Conservation (phyloP, 1,140 invertebrate genomes). For the Halesus radiatus region DNA sequence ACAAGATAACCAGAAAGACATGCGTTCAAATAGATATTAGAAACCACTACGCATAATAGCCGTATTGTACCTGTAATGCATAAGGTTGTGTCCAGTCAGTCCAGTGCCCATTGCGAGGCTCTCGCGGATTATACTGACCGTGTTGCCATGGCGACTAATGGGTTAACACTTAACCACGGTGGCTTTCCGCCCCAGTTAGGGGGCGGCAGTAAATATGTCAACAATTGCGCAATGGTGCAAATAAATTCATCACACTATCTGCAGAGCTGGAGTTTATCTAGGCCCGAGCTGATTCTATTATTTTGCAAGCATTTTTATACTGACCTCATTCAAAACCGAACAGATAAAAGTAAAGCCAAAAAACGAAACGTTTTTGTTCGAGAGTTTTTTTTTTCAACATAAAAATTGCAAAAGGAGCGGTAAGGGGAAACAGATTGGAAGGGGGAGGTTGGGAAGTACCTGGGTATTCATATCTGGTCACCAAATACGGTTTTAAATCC, state of each 20-base stretch:
- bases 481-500: no score
- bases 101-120: conserved; percentile 3
- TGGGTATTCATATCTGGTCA: no score
- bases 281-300: no score
- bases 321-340: no score
- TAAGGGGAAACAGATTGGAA: no score
- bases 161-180: conserved; percentile 28
- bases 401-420: no score
- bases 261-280: not conserved
- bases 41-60: not conserved
- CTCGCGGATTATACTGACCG: not conserved
- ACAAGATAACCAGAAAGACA: not conserved
- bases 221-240: conserved; percentile 16
- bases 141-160: conserved; percentile 30
- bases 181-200: conserved; percentile 11
- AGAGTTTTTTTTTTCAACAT: no score
- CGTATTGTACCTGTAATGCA: not conserved
- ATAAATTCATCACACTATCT: conserved; percentile 18
- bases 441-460: no score
- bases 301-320: no score
- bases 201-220: conserved; percentile 26
- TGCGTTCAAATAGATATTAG: not conserved
- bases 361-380: no score
- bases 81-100: not conserved
- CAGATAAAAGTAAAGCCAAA: no score